Evolutionary conservation across 2,888 invertebrate species (phyloP).

Genomic region (Melinopterus prodromus): DNA sequence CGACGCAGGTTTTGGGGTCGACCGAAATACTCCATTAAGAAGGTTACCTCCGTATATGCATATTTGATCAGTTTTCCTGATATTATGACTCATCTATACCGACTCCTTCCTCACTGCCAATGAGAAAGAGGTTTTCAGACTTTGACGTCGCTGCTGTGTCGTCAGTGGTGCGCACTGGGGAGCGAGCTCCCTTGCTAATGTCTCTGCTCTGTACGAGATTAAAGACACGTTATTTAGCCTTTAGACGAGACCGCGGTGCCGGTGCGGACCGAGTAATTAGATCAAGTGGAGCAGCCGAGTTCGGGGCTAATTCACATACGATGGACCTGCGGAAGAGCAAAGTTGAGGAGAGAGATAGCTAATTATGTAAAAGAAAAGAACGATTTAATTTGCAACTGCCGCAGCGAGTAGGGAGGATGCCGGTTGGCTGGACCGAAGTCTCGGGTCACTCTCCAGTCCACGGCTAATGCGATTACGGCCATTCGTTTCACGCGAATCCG

Average conservation of each 20-base stretch:
- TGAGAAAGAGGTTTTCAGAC: neutral
- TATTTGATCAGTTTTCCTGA: no score
- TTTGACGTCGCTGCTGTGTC: neutral
- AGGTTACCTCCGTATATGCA: no score
- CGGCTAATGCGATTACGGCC: conserved; percentile 32
- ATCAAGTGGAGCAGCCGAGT: conserved; percentile 56
- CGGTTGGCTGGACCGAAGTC: neutral
- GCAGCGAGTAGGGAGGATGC: conserved; percentile 9
- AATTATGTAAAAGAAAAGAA: conserved; percentile 59
- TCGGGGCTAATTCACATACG: conserved; percentile 53
- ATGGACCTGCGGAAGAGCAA: conserved; percentile 51
- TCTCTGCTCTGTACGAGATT: conserved; percentile 49
- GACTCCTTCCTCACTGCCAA: neutral
- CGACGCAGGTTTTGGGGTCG: no score
- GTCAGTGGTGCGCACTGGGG: neutral
- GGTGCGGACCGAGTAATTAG: conserved; percentile 59
- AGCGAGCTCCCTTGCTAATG: conserved; percentile 24
- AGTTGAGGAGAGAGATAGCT: conserved; percentile 51
- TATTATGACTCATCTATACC: neutral
- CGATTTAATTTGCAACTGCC: conserved; percentile 51
- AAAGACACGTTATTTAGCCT: conserved; percentile 60
- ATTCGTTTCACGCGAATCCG: conserved; percentile 22
- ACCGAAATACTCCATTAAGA: no score
- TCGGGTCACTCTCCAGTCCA: conserved; percentile 28
- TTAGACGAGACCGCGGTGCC: conserved; percentile 54